Evolutionary conservation across 2,888 invertebrate species (phyloP), one percentile per base, ranked within the genome.

Genomic region (Platerodrilus igneus): DNA sequence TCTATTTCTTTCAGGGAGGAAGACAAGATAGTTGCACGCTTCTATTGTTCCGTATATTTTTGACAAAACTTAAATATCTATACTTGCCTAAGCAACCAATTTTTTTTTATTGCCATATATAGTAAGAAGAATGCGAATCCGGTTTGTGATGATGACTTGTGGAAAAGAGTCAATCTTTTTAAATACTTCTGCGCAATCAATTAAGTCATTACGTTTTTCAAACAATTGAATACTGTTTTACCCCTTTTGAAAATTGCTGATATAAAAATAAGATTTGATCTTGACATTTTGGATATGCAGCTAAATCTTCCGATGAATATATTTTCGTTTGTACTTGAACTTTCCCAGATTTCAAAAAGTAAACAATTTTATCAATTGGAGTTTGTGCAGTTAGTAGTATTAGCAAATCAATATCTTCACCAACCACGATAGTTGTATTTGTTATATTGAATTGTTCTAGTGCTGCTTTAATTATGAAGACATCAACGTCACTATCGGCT

Each of bases 321-420:
- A 55, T 50, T 47, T 48, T 33, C 17, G 48, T 19, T 51, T 47
- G 42, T 23, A 36, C 20, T 50, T 54, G 50, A 49, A 42, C 51
- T 46, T 42, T 56, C 31, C 48, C 51, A 21, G 51, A 53, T 50
- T 56, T 56, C 18, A 55, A 45, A 40, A 53, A 49, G 29, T 43
- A 57, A 49, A 53, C 51, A 19, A 26, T 50, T 38, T 51, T 50
- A 33, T 49, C 41, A 41, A 23, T 28, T 38, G 45, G 50, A 35
- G 45, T 52, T 26, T 38, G 25, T 25, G 50, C 51, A 50, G 50
- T 47, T 4, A 31, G 9, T 21, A 54, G 22, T 47, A 52, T 30
- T 4, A 56, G 28, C 20, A 56, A 50, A 35, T 59, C 56, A 10
- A 60, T 45, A 48, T 58, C 53, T 51, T 59, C 59, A 35, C 56